Percentiles rank a stretch among this genome's conserved stretches.
These are phyloP conservation scores for Cephus cinctus DNA, from an alignment of 1,140 invertebrate species.

Conservation along the genomic window DNA sequence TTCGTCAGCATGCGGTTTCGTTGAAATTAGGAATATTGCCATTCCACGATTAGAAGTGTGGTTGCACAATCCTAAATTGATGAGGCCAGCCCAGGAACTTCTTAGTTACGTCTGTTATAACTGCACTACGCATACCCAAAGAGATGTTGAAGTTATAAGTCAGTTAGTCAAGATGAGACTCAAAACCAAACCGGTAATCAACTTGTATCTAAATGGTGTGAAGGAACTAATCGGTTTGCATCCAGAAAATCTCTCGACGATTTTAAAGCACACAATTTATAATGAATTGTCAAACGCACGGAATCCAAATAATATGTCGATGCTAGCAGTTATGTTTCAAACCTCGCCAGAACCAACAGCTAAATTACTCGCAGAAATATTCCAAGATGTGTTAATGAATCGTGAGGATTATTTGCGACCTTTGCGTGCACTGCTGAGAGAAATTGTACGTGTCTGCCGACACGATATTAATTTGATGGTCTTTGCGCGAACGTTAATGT, in stretches of 20 bases:
- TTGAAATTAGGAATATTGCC: constrained; percentile 80
- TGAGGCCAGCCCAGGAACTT: constrained; percentile 89
- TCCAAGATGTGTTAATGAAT: constrained; percentile 82
- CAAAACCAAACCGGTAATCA: constrained; percentile 90
- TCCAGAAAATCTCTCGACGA: constrained; percentile 80
- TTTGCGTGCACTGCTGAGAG: constrained; percentile 78
- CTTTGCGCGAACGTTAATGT: constrained; percentile 71
- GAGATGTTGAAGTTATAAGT: constrained; percentile 88
- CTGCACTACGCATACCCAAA: constrained; percentile 72
- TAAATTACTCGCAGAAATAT: constrained; percentile 76
- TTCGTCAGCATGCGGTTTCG: constrained; percentile 80
- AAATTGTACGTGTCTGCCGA: constrained; percentile 81
- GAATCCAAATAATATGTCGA: constrained; percentile 92
- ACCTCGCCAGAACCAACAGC: constrained; percentile 75
- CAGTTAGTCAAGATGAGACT: constrained; percentile 86
- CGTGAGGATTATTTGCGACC: constrained; percentile 89
- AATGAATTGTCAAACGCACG: constrained; percentile 90
- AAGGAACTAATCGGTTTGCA: constrained; percentile 65
- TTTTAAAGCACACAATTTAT: constrained; percentile 90
- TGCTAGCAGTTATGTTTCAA: constrained; percentile 84
- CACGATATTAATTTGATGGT: constrained; percentile 74
- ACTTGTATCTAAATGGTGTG: constrained; percentile 84
- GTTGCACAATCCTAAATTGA: constrained; percentile 94
- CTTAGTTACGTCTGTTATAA: constrained; percentile 90
- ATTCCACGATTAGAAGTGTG: constrained; percentile 86